These are phyloP conservation scores for Tamias sibiricus DNA, from an alignment of 2,113 vertebrate genomes.

Conservation along the genomic window DNA sequence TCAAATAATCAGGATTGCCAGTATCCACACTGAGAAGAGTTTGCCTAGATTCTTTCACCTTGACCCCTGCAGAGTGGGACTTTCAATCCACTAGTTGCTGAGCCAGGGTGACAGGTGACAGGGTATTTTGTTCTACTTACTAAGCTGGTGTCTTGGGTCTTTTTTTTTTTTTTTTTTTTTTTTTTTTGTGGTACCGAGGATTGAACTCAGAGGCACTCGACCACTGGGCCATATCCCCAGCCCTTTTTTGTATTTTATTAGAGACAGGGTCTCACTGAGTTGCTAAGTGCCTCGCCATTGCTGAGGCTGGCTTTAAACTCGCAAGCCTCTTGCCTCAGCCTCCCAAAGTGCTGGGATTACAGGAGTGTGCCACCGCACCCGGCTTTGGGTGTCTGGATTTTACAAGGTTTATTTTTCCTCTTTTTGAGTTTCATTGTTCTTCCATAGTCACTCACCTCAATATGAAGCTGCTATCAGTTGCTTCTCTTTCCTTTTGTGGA, in stretches of 20 bases:
- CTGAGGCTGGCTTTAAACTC: no score
- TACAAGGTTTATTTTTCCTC: not conserved
- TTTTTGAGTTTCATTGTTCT: not conserved
- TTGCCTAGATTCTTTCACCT: not conserved
- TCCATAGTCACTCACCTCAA: not conserved
- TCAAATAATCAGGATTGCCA: not conserved
- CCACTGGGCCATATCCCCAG: no score
- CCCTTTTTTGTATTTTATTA: no score
- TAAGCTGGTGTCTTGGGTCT: not conserved
- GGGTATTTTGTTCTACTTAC: not conserved
- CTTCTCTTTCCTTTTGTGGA: not conserved
- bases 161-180: no score
- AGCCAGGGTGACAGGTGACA: not conserved
- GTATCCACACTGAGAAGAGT: not conserved
- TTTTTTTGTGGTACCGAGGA: no score
- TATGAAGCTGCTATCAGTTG: not conserved
- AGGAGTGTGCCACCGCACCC: no score
- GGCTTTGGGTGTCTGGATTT: not conserved
- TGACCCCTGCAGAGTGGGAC: not conserved
- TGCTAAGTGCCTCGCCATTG: no score
- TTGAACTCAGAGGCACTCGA: no score
- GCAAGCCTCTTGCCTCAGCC: no score
- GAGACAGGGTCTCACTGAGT: no score
- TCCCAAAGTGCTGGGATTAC: no score
- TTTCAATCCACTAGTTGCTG: not conserved